phyloP scores from a whole-genome alignment of 2,888 invertebrate genomes.

The Diadegma fenestrale region DNA sequence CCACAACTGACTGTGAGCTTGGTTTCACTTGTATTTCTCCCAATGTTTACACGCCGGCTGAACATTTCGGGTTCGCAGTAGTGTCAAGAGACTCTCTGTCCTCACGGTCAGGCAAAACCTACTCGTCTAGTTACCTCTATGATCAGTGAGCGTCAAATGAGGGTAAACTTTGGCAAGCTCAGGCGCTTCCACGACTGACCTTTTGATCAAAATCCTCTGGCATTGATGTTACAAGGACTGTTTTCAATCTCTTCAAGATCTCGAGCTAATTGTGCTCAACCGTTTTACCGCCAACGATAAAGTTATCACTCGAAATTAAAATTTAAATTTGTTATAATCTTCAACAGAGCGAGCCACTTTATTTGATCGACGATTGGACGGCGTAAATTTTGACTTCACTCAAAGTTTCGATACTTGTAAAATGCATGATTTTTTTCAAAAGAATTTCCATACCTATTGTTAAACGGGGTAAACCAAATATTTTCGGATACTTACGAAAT shows the following conservation, averaged over 20 bases:
- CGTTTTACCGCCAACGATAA: conserved; percentile 15
- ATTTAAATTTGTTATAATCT: too few species aligned
- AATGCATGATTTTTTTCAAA: too few species aligned
- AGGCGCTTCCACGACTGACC: conserved; percentile 6
- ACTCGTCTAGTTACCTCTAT: conserved; percentile 22
- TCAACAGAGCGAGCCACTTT: too few species aligned
- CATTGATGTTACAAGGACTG: conserved; percentile 2
- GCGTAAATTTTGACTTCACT: too few species aligned
- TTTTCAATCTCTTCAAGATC: conserved; percentile 10
- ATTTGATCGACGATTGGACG: too few species aligned
- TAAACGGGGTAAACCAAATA: too few species aligned
- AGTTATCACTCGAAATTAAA: too few species aligned
- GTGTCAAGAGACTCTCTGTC: conserved; percentile 4
- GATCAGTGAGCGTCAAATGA: conserved; percentile 49
- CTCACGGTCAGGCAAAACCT: conserved; percentile 23
- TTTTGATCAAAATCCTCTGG: conserved; percentile 6
- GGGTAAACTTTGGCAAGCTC: conserved; percentile 49
- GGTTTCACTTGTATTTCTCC: conserved; percentile 43
- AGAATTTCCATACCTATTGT: too few species aligned
- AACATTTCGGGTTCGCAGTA: conserved; percentile 22
- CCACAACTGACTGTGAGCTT: conserved; percentile 35
- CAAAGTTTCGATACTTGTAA: too few species aligned
- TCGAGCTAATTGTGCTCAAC: neutral
- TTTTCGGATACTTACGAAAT: too few species aligned
- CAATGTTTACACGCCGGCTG: conserved; percentile 65